A percentile compares a stretch with the other conserved stretches of the same genome.
phyloP scores from a whole-genome alignment of 2,797 vertebrate genomes.

The Rhinatrema bivittatum region DNA sequence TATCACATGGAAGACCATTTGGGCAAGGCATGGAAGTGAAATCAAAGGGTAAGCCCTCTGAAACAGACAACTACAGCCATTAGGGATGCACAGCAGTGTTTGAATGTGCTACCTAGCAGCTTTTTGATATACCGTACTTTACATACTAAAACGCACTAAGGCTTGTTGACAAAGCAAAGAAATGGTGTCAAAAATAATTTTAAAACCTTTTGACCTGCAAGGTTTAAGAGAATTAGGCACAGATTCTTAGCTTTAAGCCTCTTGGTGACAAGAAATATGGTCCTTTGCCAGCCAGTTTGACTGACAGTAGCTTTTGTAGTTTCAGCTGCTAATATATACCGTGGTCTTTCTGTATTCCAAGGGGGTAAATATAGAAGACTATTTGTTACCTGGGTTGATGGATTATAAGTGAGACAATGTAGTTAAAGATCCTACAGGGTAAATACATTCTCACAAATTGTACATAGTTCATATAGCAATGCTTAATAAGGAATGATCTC shows the following conservation, averaged over 20 bases:
- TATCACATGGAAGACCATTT: no score
- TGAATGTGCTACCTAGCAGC: constrained; percentile 25
- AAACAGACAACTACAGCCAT: no score
- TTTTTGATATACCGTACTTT: constrained; percentile 61
- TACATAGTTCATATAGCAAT: constrained; percentile 39
- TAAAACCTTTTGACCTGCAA: constrained; percentile 86
- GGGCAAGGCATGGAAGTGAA: no score
- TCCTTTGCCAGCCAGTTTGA: constrained; percentile 70
- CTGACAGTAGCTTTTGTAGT: constrained; percentile 79
- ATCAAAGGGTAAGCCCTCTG: no score
- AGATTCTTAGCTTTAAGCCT: constrained; percentile 86
- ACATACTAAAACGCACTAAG: constrained; percentile 66
- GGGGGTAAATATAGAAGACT: constrained; percentile 85
- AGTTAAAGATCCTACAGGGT: constrained; percentile 54
- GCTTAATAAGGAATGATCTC: constrained; percentile 28
- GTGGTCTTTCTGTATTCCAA: constrained; percentile 55
- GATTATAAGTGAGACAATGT: constrained; percentile 83
- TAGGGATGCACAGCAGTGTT: constrained; percentile 35
- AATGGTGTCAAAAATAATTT: constrained; percentile 87
- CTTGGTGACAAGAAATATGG: constrained; percentile 87
- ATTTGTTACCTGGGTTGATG: constrained; percentile 87
- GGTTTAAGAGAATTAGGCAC: constrained; percentile 84
- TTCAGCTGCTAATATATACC: constrained; percentile 81
- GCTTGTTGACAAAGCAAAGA: constrained; percentile 76
- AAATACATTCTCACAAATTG: constrained; percentile 52